These are phyloP conservation scores for Mallotus villosus DNA, from an alignment of 2,797 vertebrate species.

Conservation along the genomic window DNA sequence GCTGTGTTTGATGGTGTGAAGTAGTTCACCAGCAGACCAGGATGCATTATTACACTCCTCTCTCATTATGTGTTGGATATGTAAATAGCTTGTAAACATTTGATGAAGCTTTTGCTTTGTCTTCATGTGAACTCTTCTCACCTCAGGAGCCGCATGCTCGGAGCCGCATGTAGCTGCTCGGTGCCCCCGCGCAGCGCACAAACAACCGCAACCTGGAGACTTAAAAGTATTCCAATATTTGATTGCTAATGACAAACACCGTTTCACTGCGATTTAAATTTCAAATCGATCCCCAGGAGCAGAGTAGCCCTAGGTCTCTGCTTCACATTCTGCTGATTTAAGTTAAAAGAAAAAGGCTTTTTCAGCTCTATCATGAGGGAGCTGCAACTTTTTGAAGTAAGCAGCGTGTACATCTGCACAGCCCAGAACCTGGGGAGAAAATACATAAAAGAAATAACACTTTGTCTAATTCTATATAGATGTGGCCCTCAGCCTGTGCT, in stretches of 20 bases:
- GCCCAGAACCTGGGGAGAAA: constrained; percentile 58
- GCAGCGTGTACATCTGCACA: constrained; percentile 62
- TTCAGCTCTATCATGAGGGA: constrained; percentile 73
- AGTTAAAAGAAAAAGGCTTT: constrained; percentile 75
- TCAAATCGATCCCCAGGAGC: constrained; percentile 77
- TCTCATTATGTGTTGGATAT: constrained; percentile 37
- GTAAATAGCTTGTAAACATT: constrained; percentile 33
- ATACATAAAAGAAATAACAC: constrained; percentile 68
- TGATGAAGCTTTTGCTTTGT: constrained; percentile 27
- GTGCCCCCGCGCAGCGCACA: background rate
- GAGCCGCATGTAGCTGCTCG: too few species aligned
- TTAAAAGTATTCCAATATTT: constrained; percentile 77
- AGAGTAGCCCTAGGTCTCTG: constrained; percentile 66
- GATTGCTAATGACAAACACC: constrained; percentile 81
- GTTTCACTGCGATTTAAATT: constrained; percentile 78
- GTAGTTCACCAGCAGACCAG: constrained; percentile 1
- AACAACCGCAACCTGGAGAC: constrained; percentile 30
- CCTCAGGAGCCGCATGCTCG: constrained; percentile 38
- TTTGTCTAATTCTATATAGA: constrained; percentile 80
- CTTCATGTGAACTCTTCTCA: constrained; percentile 21
- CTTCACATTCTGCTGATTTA: constrained; percentile 79
- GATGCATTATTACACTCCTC: constrained; percentile 4
- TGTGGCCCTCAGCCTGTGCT: constrained; percentile 74
- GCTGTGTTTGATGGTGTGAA: background rate
- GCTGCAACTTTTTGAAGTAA: constrained; percentile 76